Conservation (phyloP, 2,797 vertebrate genomes). For the Columba guinea region DNA sequence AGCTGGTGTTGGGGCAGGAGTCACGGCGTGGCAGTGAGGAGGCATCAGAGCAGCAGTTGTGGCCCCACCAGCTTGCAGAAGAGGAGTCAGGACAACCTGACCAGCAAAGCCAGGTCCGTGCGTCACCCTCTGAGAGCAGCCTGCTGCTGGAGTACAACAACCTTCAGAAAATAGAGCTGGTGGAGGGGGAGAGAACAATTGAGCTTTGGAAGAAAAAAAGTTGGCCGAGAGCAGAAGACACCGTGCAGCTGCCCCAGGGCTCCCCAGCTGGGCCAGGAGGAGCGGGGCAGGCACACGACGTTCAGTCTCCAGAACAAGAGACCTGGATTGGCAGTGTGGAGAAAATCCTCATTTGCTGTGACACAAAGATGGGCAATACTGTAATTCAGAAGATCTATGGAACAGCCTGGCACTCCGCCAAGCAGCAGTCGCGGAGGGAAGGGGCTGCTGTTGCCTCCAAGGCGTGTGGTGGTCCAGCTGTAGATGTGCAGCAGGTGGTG, state of each 20-base stretch:
- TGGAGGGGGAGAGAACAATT: background rate
- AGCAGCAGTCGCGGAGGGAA: background rate
- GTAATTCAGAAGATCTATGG: background rate
- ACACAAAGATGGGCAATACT: background rate
- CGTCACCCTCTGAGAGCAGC: fast-evolving
- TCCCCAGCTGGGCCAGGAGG: background rate
- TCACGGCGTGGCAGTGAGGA: fast-evolving
- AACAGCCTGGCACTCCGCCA: background rate
- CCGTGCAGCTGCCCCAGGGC: background rate
- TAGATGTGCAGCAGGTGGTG: background rate
- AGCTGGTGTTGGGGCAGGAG: fast-evolving
- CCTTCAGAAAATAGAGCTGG: background rate
- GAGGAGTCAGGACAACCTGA: background rate
- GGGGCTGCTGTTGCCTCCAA: fast-evolving
- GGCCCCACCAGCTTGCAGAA: background rate
- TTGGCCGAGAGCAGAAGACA: background rate
- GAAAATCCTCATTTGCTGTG: background rate
- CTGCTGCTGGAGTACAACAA: background rate
- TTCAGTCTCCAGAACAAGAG: background rate
- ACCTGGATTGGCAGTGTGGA: background rate
- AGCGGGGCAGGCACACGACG: background rate
- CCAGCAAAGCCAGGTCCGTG: fast-evolving
- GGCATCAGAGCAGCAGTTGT: background rate
- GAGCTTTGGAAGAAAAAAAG: background rate
- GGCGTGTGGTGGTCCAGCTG: fast-evolving